Percentiles rank a stretch among this genome's conserved stretches.
phyloP scores from a whole-genome alignment of 2,888 invertebrate species.

The Cantharis lateralis region DNA sequence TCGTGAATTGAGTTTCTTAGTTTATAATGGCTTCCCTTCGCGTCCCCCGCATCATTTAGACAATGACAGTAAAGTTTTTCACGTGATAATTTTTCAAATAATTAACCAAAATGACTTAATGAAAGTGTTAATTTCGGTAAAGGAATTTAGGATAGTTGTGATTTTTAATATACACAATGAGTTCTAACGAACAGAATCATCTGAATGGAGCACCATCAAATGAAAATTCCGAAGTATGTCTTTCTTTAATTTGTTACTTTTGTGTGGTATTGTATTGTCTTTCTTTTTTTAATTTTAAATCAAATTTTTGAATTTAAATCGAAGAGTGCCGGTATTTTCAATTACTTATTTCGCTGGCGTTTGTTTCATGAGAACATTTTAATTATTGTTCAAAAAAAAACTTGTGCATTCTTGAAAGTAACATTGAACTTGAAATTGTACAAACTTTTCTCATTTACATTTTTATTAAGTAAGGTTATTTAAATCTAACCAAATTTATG shows the following conservation, averaged over 20 bases:
- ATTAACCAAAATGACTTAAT: slow-evolving; percentile 35
- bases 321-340: background rate
- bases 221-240: slow-evolving; percentile 36
- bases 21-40: slow-evolving; percentile 70
- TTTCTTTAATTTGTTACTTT: slow-evolving; percentile 11
- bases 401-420: background rate
- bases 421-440: background rate
- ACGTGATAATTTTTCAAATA: slow-evolving; percentile 51
- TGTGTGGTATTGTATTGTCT: background rate
- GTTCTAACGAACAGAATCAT: slow-evolving; percentile 62
- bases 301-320: slow-evolving; percentile 10
- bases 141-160: slow-evolving; percentile 38
- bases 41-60: slow-evolving; percentile 70
- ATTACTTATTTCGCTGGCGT: background rate
- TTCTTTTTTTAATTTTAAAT: slow-evolving; percentile 1
- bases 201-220: slow-evolving; percentile 59
- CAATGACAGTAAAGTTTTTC: slow-evolving; percentile 64
- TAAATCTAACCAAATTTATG: background rate
- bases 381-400: background rate
- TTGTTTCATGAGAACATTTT: background rate
- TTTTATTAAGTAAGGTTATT: background rate
- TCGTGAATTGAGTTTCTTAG: slow-evolving; percentile 33
- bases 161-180: slow-evolving; percentile 51
- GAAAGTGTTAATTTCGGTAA: slow-evolving; percentile 39
- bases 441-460: background rate